phyloP scores from a whole-genome alignment of 2,888 invertebrate genomes.

The Nebria salina region DNA sequence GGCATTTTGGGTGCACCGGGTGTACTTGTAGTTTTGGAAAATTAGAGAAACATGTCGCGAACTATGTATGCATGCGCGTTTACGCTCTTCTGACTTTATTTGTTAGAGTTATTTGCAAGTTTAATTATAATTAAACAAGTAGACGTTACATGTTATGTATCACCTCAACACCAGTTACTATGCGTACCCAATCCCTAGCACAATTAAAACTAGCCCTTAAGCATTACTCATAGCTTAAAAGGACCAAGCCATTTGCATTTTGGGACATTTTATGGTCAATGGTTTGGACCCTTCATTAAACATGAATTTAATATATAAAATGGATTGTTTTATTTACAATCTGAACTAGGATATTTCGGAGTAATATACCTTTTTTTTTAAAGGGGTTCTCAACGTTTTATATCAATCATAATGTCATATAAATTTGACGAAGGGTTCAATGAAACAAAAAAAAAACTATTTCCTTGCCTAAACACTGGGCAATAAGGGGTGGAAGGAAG shows the following conservation, averaged over 20 bases:
- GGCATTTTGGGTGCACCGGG: background rate
- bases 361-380: background rate
- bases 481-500: background rate
- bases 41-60: constrained; percentile 8
- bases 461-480: background rate
- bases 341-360: background rate
- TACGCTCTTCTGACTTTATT: constrained; percentile 19
- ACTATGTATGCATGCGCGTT: background rate
- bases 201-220: background rate
- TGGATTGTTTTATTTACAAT: background rate
- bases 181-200: background rate
- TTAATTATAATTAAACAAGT: constrained; percentile 47
- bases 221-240: background rate
- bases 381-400: background rate
- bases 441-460: background rate
- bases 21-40: background rate
- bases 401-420: background rate
- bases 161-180: constrained; percentile 25
- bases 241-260: background rate
- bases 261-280: background rate
- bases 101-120: constrained; percentile 19
- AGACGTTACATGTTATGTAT: constrained; percentile 42
- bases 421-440: background rate
- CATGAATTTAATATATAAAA: background rate
- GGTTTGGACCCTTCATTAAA: background rate